phyloP scores from a whole-genome alignment of 2,888 invertebrate species.

The Panzeria rudis region DNA sequence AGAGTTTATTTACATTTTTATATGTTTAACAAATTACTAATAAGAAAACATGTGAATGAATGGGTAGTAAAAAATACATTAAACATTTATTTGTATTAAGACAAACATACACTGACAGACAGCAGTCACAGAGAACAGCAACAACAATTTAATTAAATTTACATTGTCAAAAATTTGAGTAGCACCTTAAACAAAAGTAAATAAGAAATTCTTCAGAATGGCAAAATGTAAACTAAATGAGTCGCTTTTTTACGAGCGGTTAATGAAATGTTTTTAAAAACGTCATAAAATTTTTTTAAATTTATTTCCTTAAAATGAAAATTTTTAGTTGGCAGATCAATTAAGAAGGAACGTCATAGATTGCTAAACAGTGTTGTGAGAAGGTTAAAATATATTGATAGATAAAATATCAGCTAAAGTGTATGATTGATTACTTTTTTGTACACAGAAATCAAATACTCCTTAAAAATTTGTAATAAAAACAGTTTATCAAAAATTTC shows the following conservation, averaged over 20 bases:
- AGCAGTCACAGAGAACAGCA: neutral
- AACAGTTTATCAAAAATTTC: too few relatives aligned
- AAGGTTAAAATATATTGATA: neutral
- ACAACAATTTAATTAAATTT: slow-evolving; percentile 32
- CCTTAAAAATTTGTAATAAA: too few relatives aligned
- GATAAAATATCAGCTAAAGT: too few relatives aligned
- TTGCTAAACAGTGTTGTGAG: slow-evolving; percentile 1
- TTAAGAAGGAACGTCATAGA: slow-evolving; percentile 9
- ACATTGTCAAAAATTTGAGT: neutral
- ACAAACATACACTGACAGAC: too few relatives aligned
- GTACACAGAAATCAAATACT: too few relatives aligned
- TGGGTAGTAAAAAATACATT: too few relatives aligned
- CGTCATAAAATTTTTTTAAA: slow-evolving; percentile 39
- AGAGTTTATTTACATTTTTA: slow-evolving; percentile 13
- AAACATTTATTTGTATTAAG: too few relatives aligned
- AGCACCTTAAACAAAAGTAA: slow-evolving; percentile 3
- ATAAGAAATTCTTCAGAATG: neutral
- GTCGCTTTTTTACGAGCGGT: slow-evolving; percentile 14
- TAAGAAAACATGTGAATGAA: too few relatives aligned
- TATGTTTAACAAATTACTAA: slow-evolving; percentile 26
- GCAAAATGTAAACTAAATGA: slow-evolving; percentile 20
- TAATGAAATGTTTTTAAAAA: slow-evolving; percentile 18
- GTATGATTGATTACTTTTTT: too few relatives aligned
- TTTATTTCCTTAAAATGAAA: slow-evolving; percentile 13
- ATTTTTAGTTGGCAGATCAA: slow-evolving; percentile 7